A percentile compares a stretch with the other conserved stretches of the same genome.
phyloP scores from a whole-genome alignment of 92 coral and sea anemone species.

The Umimayanthus chanpuru region DNA sequence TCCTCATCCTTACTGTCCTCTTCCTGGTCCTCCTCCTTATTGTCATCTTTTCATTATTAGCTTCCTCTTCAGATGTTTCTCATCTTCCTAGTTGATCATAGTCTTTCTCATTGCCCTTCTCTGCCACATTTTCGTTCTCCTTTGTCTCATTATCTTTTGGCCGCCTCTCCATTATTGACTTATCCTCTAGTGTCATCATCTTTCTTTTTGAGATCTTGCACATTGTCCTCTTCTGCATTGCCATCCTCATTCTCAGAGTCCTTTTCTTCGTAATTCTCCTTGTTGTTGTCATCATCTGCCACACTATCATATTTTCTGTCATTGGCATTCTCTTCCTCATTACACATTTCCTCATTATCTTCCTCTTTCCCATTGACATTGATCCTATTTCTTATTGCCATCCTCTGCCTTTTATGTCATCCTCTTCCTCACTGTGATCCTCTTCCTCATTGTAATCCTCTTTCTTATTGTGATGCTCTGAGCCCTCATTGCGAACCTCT shows the following conservation, averaged over 20 bases:
- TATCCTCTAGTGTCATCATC: background rate
- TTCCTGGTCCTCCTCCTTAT: background rate
- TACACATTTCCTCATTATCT: background rate
- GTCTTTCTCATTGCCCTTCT: too few relatives aligned
- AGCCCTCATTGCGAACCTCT: too few relatives aligned
- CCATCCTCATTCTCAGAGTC: background rate
- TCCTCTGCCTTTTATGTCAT: too few relatives aligned
- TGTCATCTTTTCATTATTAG: background rate
- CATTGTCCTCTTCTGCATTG: background rate
- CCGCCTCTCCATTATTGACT: background rate
- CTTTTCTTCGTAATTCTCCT: too few relatives aligned
- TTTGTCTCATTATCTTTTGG: background rate
- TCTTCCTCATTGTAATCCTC: background rate
- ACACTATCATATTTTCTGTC: too few relatives aligned
- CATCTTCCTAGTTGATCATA: too few relatives aligned
- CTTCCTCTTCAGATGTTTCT: background rate
- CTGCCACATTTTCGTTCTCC: too few relatives aligned
- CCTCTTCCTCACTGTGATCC: background rate
- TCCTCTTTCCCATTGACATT: too few relatives aligned
- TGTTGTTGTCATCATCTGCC: too few relatives aligned
- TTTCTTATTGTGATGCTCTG: background rate
- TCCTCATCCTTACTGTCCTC: background rate
- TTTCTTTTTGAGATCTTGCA: too few relatives aligned
- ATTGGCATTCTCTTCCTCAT: background rate
- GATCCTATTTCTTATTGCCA: too few relatives aligned